phyloP scores from a whole-genome alignment of 2,888 invertebrate species.

The Drosophila niveifrons region DNA sequence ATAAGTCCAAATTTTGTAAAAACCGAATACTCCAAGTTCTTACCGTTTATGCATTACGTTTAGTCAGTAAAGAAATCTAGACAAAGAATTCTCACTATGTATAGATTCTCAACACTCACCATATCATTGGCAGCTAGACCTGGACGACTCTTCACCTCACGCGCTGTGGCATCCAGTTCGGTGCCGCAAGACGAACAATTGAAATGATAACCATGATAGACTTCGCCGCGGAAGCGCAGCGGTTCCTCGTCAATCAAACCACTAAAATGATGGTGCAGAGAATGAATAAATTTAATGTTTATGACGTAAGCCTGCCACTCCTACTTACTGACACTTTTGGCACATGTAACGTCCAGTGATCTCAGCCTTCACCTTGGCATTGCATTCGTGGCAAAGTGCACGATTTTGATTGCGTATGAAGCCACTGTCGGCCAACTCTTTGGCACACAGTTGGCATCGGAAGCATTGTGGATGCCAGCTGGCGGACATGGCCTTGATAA shows the following conservation, averaged over 20 bases:
- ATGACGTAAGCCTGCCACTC: background rate
- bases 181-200: conserved; percentile 96
- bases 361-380: conserved; percentile 97
- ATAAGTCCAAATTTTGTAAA: no score
- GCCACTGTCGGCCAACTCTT: conserved; percentile 97
- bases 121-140: conserved; percentile 96
- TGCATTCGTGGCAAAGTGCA: conserved; percentile 97
- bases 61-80: no score
- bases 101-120: conserved; percentile 85
- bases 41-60: no score
- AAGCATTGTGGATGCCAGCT: conserved; percentile 99
- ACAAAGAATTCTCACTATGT: no score
- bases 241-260: conserved; percentile 96
- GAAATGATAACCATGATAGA: conserved; percentile 99
- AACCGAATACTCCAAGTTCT: no score
- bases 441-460: conserved; percentile 96
- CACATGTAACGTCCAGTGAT: conserved; percentile 98
- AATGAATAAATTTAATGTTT: background rate
- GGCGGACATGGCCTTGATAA: conserved; percentile 99
- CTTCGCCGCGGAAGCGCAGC: conserved; percentile 96
- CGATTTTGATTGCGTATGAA: conserved; percentile 96
- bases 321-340: conserved; percentile 98
- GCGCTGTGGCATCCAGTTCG: conserved; percentile 97
- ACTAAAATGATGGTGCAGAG: conserved; percentile 85
- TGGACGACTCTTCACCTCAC: conserved; percentile 96